Percentiles rank a stretch among this genome's conserved stretches.
These are phyloP conservation scores for Indicator indicator DNA, from an alignment of 2,113 vertebrate species.

Conservation along the genomic window DNA sequence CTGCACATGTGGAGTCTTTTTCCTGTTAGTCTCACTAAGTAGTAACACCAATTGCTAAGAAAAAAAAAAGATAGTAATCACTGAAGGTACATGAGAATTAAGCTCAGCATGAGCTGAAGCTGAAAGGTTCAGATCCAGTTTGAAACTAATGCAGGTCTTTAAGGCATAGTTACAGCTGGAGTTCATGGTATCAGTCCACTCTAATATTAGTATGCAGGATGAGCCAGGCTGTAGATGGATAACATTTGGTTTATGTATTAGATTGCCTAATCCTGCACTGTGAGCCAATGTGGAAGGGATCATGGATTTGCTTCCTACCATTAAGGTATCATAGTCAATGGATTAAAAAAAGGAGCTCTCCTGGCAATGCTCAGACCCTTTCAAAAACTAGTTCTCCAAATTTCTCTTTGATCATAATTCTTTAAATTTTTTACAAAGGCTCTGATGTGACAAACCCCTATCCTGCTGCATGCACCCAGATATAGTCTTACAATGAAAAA, in stretches of 20 bases:
- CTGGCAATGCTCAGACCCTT: neutral
- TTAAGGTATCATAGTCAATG: neutral
- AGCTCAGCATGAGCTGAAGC: neutral
- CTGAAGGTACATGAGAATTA: neutral
- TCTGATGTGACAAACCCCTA: neutral
- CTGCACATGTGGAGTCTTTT: neutral
- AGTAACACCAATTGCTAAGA: neutral
- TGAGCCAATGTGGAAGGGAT: neutral
- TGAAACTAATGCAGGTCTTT: neutral
- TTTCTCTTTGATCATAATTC: conserved; percentile 12
- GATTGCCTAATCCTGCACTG: neutral
- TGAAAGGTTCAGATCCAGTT: neutral
- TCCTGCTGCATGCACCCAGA: neutral
- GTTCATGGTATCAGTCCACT: neutral
- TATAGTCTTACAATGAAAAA: neutral
- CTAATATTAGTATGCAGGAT: neutral
- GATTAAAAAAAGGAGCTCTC: neutral
- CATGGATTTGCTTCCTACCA: neutral
- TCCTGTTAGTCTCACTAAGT: neutral
- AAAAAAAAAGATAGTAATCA: neutral
- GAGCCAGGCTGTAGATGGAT: neutral
- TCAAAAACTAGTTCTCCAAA: neutral
- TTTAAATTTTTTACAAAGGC: neutral
- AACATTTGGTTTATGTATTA: neutral
- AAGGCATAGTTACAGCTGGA: neutral